Evolutionary conservation across 2,888 invertebrate species (phyloP), one percentile per base, ranked within the genome.

Genomic region (Harpagoxenus sublaevis): DNA sequence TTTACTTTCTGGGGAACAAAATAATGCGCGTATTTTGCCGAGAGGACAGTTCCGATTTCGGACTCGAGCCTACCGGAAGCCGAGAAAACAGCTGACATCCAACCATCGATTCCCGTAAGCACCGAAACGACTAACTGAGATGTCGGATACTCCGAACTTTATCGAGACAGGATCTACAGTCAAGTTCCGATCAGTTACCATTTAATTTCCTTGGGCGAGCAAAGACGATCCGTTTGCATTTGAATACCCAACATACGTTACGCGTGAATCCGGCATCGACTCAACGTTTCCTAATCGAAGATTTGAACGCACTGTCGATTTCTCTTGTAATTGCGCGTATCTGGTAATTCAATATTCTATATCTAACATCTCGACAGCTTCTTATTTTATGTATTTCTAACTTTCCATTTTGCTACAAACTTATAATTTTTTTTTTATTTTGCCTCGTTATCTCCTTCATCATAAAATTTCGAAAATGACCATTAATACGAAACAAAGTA

Each of bases 121-220:
- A 73, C 60, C 62, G 75, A 83, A 74, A 48, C 48, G 71, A 51
- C 85, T 85, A 84, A 85, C 83, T 84, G 66, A 85, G 85, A 85
- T 39, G 84, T 85, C 60, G 78, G 23, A 53, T 70, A 23, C 55
- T 18, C 35, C 45, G 70, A 62, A 66, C 65, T 84, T 85, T 85
- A 85, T 85, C 85, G 73, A 35, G 66, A 77, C 78, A 84, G 65
- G 66, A 85, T 85, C 85, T 85, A 71, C 79, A 10, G 39, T 23
- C 79, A 71, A 39, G 68, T 60, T 60, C 39, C 23, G 71, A 70
- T 70, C 71, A 48, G 79, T 81, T 70, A 60, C 79, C 71, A 81
- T 62, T 79, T 79, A 70, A 23, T 70, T 71, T 81, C 79, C 71
- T 81, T 28, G 39, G 57, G 48, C 71, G 39, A 60, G 70, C 23